Percentiles rank a stretch among this genome's conserved stretches.
Evolutionary conservation across 2,797 vertebrate genomes (phyloP).

Genomic region (Coluber constrictor): DNA sequence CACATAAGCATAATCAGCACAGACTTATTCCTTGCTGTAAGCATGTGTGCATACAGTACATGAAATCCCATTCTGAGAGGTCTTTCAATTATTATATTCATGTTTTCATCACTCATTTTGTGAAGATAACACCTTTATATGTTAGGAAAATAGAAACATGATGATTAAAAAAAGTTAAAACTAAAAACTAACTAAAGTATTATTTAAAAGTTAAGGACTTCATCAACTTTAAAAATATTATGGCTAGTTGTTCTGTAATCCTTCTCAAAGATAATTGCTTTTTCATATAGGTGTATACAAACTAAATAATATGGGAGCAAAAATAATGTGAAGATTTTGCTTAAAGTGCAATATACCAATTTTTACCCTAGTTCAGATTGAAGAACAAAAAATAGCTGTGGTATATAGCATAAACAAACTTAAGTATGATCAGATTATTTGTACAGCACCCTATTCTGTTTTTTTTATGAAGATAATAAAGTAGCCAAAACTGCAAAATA

Average conservation of each 20-base stretch:
- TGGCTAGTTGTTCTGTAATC: neutral
- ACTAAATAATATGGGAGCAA: neutral
- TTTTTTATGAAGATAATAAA: neutral
- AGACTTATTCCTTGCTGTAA: neutral
- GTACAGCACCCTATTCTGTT: neutral
- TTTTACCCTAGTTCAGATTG: neutral
- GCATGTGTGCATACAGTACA: neutral
- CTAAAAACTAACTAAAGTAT: neutral
- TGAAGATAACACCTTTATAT: neutral
- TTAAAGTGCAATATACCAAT: neutral
- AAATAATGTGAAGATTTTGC: neutral
- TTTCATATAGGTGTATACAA: neutral
- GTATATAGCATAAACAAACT: neutral
- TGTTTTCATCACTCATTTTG: neutral
- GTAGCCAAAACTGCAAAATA: neutral
- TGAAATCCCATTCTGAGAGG: neutral
- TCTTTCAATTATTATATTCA: neutral
- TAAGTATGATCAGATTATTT: neutral
- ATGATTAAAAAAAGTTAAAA: neutral
- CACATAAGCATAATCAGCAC: neutral
- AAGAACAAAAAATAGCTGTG: neutral
- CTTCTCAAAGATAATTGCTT: neutral
- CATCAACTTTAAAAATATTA: neutral
- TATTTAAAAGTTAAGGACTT: neutral
- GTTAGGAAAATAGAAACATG: neutral